phyloP scores from a whole-genome alignment of 2,797 vertebrate species.

The Enteromius viviparus region DNA sequence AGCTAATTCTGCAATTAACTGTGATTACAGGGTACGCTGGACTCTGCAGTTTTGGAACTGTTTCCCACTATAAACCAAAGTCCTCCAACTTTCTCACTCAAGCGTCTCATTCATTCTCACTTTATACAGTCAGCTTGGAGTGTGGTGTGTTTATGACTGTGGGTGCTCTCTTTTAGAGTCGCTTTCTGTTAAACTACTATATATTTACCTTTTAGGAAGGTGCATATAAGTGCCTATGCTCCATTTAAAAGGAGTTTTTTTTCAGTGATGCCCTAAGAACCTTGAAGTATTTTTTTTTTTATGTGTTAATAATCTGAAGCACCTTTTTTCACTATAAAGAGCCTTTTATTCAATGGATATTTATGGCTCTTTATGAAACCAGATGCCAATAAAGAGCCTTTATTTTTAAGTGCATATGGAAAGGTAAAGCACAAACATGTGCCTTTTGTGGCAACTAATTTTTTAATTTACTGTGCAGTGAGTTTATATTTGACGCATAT shows the following conservation, averaged over 20 bases:
- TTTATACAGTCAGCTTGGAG: not conserved
- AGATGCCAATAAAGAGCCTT: not conserved
- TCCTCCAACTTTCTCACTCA: slow-evolving; percentile 57
- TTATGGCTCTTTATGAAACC: not conserved
- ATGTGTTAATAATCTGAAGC: not conserved
- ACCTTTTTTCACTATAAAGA: not conserved
- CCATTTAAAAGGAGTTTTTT: not conserved
- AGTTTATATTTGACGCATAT: not conserved
- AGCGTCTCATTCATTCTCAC: slow-evolving; percentile 1
- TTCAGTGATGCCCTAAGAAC: not conserved
- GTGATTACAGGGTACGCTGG: slow-evolving; percentile 69
- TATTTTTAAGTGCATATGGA: not conserved
- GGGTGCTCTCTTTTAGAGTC: slow-evolving; percentile 13
- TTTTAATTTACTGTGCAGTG: not conserved
- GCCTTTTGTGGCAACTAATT: not conserved
- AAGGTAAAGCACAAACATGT: not conserved
- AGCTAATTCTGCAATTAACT: slow-evolving; percentile 77
- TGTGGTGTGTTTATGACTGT: slow-evolving; percentile 15
- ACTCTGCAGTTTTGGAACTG: slow-evolving; percentile 69
- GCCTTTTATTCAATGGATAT: not conserved
- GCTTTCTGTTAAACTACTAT: slow-evolving; percentile 7
- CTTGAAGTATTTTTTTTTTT: not conserved
- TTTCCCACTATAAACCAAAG: slow-evolving; percentile 73
- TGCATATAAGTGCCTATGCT: not conserved
- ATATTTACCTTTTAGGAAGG: not conserved